phyloP scores from a whole-genome alignment of 2,113 vertebrate species.

The Penelope pileata region DNA sequence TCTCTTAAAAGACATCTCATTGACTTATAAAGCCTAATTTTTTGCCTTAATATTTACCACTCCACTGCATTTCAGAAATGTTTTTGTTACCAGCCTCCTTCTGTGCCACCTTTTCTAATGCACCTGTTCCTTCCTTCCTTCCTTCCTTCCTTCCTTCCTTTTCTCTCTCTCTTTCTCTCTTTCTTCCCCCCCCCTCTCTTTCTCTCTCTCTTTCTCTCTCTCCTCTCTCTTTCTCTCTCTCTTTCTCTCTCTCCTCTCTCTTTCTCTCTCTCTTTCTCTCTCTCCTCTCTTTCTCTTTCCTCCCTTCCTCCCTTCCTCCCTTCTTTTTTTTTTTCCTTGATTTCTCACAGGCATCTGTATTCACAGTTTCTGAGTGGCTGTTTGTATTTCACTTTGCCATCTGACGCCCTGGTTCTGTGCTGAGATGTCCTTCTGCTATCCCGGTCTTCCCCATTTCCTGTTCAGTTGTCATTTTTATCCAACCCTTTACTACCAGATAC shows the following conservation, averaged over 20 bases:
- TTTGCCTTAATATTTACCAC: neutral
- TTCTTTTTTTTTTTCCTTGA: accelerated
- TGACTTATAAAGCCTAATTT: neutral
- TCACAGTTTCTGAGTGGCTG: conserved; percentile 24
- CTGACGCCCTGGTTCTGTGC: conserved; percentile 27
- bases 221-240: too few relatives aligned
- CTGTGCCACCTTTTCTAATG: neutral
- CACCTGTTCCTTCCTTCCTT: neutral
- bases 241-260: accelerated
- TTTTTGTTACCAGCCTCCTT: neutral
- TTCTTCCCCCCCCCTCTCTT: too few relatives aligned
- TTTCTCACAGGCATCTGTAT: conserved; percentile 3
- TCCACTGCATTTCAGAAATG: neutral
- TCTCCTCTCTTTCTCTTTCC: too few relatives aligned
- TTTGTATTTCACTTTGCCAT: neutral
- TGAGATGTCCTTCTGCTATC: conserved; percentile 7
- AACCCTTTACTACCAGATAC: conserved; percentile 6
- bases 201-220: neutral
- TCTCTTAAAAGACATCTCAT: neutral
- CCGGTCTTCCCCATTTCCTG: conserved; percentile 36
- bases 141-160: neutral
- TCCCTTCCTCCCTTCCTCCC: too few relatives aligned
- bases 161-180: neutral
- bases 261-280: too few relatives aligned
- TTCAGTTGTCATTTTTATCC: conserved; percentile 67